These are phyloP conservation scores for Eleutherodactylus coqui DNA, from an alignment of 2,797 vertebrate species.

Conservation along the genomic window DNA sequence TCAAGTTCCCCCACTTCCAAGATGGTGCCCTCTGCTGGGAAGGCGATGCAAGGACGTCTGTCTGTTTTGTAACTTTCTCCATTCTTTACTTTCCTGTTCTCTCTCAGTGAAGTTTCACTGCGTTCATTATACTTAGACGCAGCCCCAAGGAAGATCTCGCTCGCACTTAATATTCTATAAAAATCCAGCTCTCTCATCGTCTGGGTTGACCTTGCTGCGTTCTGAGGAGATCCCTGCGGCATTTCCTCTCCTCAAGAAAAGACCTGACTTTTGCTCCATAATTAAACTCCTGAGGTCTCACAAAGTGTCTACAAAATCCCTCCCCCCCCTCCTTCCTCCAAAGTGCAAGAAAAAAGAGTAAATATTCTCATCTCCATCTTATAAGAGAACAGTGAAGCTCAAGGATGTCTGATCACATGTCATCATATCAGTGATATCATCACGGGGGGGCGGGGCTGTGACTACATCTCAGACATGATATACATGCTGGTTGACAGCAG, in stretches of 20 bases:
- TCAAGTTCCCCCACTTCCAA: too few species aligned
- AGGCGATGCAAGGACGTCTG: background rate
- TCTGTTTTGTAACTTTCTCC: background rate
- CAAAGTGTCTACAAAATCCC: slow-evolving; percentile 23
- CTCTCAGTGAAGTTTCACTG: background rate
- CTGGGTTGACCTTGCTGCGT: slow-evolving; percentile 27
- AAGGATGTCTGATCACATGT: too few species aligned
- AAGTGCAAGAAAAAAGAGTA: background rate
- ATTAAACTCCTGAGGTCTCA: slow-evolving; percentile 56
- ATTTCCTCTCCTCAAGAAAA: slow-evolving; percentile 53
- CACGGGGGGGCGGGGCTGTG: too few species aligned
- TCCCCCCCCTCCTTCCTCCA: background rate
- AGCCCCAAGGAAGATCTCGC: background rate
- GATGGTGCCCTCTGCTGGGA: too few species aligned
- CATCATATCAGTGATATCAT: too few species aligned
- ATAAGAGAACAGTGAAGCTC: too few species aligned
- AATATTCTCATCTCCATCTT: background rate
- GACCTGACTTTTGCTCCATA: slow-evolving; percentile 47
- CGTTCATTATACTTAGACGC: slow-evolving; percentile 5
- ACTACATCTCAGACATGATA: too few species aligned
- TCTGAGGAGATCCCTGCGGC: slow-evolving; percentile 25
- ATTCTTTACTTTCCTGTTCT: background rate
- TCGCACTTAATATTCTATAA: slow-evolving; percentile 43
- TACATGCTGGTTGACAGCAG: too few species aligned
- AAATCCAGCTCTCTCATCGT: background rate